Conservation (phyloP, 2,797 vertebrate species). For the Pygocentrus nattereri region DNA sequence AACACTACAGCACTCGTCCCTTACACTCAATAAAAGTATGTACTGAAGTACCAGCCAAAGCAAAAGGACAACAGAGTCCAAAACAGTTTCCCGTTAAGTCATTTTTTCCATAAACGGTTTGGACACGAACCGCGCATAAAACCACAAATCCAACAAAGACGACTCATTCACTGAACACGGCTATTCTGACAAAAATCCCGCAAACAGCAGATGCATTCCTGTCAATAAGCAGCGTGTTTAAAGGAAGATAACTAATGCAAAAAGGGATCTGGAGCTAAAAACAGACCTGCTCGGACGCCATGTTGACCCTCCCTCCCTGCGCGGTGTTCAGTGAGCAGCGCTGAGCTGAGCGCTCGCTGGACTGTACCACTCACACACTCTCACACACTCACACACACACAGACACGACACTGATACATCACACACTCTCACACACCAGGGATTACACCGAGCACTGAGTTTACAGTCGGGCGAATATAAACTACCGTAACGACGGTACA, state of each 20-base stretch:
- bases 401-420: neutral
- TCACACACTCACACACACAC: slow-evolving; percentile 1
- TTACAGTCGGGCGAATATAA: neutral
- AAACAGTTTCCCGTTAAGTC: slow-evolving; percentile 1
- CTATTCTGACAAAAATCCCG: neutral
- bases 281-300: slow-evolving; percentile 88
- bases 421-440: neutral
- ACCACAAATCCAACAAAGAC: neutral
- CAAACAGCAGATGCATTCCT: neutral
- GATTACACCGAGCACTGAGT: neutral
- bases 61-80: neutral
- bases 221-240: neutral
- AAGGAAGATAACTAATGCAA: neutral
- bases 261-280: slow-evolving; percentile 61
- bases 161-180: neutral
- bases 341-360: slow-evolving; percentile 53
- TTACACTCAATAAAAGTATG: neutral
- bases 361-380: slow-evolving; percentile 64
- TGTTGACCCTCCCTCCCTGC: slow-evolving; percentile 79
- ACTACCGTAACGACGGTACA: neutral
- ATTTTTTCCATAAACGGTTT: neutral
- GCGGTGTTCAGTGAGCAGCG: slow-evolving; percentile 48
- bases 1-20: neutral
- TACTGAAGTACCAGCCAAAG: neutral
- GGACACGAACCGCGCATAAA: neutral